Conservation (phyloP, 2,888 invertebrate species). For the Drosophila paracracens region DNA sequence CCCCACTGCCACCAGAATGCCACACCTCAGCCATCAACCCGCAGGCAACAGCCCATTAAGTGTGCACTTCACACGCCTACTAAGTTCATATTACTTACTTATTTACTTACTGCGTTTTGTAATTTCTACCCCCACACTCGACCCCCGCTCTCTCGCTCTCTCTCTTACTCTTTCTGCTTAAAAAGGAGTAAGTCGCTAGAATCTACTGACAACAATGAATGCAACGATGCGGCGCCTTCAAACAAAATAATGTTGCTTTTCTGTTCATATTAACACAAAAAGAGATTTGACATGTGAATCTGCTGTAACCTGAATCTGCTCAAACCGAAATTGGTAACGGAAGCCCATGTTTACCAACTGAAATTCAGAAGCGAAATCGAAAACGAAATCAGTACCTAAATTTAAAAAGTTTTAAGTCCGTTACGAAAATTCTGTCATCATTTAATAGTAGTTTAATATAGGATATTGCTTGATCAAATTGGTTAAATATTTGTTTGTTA, state of each 20-base stretch:
- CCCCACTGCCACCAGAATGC: neutral
- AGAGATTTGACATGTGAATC: neutral
- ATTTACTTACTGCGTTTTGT: constrained; percentile 56
- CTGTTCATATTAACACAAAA: neutral
- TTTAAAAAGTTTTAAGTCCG: neutral
- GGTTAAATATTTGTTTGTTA: neutral
- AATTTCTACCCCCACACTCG: constrained; percentile 2
- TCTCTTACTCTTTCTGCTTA: neutral
- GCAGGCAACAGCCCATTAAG: constrained; percentile 64
- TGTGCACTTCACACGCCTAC: constrained; percentile 74
- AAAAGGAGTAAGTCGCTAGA: neutral
- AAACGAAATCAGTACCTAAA: neutral
- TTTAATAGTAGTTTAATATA: neutral
- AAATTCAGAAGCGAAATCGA: neutral
- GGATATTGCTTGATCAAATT: neutral
- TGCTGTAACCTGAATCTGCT: neutral
- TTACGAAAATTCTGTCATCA: neutral
- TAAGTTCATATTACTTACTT: constrained; percentile 75
- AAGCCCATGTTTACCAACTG: neutral
- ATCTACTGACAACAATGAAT: neutral
- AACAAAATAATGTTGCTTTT: neutral
- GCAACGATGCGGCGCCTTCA: neutral
- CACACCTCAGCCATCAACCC: constrained; percentile 21
- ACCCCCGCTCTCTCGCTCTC: too few relatives aligned
- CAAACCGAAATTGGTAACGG: neutral